Conservation (phyloP, 1,140 invertebrate species). For the Polyergus mexicanus region DNA sequence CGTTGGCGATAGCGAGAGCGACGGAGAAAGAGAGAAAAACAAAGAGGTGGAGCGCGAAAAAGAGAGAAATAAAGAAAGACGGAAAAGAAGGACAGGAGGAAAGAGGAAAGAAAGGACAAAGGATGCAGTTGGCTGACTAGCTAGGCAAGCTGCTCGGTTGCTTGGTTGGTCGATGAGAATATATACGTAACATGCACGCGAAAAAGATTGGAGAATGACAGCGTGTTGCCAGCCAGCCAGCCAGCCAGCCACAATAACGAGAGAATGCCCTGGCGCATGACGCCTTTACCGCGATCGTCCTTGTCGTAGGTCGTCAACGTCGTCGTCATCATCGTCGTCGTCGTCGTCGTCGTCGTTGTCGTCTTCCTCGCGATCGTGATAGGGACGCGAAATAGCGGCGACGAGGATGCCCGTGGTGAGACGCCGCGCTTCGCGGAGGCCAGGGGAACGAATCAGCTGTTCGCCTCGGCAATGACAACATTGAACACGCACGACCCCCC, state of each 20-base stretch:
- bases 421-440: slow-evolving; percentile 54
- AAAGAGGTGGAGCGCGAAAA: slow-evolving; percentile 9
- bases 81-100: slow-evolving; percentile 5
- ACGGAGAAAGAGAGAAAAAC: neutral
- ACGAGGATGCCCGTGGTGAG: slow-evolving; percentile 41
- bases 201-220: slow-evolving; percentile 42
- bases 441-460: slow-evolving; percentile 84
- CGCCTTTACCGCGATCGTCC: slow-evolving; percentile 35
- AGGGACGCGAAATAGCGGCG: slow-evolving; percentile 30
- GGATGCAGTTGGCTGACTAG: slow-evolving; percentile 77
- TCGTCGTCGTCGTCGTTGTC: too few relatives aligned
- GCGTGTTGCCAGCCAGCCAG: slow-evolving; percentile 43
- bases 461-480: slow-evolving; percentile 85
- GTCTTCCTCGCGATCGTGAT: neutral
- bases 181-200: slow-evolving; percentile 50
- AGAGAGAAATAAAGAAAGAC: neutral
- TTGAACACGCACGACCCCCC: slow-evolving; percentile 79
- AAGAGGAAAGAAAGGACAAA: slow-evolving; percentile 71
- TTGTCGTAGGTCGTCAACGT: slow-evolving; percentile 36
- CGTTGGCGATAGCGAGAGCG: slow-evolving; percentile 31
- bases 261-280: slow-evolving; percentile 49
- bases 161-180: slow-evolving; percentile 74
- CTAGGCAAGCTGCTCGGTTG: neutral
- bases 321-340: neutral
- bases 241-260: slow-evolving; percentile 33